Evolutionary conservation across 92 coral and sea anemone species (phyloP).

Genomic region (Porites cylindrica): DNA sequence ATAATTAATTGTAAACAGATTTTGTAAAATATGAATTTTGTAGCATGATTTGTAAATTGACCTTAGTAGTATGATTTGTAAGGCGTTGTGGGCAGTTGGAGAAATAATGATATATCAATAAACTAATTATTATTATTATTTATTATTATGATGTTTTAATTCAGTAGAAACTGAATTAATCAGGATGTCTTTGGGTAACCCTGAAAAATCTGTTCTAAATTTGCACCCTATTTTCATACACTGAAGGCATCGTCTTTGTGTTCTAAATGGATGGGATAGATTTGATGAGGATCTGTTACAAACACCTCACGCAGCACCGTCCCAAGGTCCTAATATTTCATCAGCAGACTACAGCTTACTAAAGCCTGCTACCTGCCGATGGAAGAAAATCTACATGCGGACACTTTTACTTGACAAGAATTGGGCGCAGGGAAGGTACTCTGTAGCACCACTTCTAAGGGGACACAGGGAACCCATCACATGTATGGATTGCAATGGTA

Average conservation of each 20-base stretch:
- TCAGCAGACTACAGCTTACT: slow-evolving; percentile 4
- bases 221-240: no score
- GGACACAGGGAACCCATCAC: slow-evolving; percentile 86
- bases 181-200: no score
- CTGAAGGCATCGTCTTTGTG: slow-evolving; percentile 71
- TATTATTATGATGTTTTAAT: no score
- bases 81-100: no score
- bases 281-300: slow-evolving; percentile 68
- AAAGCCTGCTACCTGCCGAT: slow-evolving; percentile 68
- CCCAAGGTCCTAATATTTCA: neutral
- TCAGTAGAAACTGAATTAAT: no score
- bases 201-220: no score
- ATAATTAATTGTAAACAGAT: no score
- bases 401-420: slow-evolving; percentile 66
- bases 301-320: slow-evolving; percentile 2
- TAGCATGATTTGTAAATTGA: no score
- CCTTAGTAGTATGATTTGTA: no score
- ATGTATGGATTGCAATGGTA: slow-evolving; percentile 72
- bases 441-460: slow-evolving; percentile 74
- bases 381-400: slow-evolving; percentile 69
- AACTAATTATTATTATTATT: no score
- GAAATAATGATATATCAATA: no score
- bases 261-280: slow-evolving; percentile 67
- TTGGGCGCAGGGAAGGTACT: slow-evolving; percentile 71
- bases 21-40: no score